Evolutionary conservation across 2,888 invertebrate genomes (phyloP).

Genomic region (Ceramica pisi): DNA sequence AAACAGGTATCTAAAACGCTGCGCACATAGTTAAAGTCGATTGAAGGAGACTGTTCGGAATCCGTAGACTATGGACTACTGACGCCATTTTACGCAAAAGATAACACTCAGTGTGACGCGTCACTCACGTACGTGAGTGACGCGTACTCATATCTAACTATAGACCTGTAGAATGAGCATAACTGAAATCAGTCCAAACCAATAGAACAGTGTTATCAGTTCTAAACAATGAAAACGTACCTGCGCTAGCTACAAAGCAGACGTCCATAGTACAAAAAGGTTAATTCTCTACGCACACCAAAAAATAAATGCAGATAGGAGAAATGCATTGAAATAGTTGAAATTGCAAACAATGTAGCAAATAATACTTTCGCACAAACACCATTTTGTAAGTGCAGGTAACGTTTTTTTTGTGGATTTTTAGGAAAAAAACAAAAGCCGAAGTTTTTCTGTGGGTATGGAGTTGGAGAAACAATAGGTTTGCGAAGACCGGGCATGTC

Average conservation of each 20-base stretch:
- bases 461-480: conserved; percentile 72
- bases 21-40: conserved; percentile 29
- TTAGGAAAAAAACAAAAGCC: conserved; percentile 59
- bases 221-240: conserved; percentile 36
- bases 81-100: conserved; percentile 50
- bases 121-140: conserved; percentile 6
- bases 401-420: conserved; percentile 70
- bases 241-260: conserved; percentile 2
- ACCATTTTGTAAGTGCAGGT: conserved; percentile 68
- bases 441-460: conserved; percentile 62
- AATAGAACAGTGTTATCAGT: conserved; percentile 11
- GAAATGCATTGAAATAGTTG: conserved; percentile 37
- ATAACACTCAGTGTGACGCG: conserved; percentile 35
- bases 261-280: conserved; percentile 14
- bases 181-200: conserved; percentile 15
- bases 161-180: conserved; percentile 25
- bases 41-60: conserved; percentile 36
- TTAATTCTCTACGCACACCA: conserved; percentile 4
- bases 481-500: conserved; percentile 72
- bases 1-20: conserved; percentile 4
- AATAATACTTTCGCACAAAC: conserved; percentile 14
- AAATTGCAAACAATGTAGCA: conserved; percentile 12
- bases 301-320: conserved; percentile 45
- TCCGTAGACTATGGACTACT: conserved; percentile 51
- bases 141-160: conserved; percentile 20